These are phyloP conservation scores for Amorpha juglandis DNA, from an alignment of 2,888 invertebrate genomes.

Conservation along the genomic window DNA sequence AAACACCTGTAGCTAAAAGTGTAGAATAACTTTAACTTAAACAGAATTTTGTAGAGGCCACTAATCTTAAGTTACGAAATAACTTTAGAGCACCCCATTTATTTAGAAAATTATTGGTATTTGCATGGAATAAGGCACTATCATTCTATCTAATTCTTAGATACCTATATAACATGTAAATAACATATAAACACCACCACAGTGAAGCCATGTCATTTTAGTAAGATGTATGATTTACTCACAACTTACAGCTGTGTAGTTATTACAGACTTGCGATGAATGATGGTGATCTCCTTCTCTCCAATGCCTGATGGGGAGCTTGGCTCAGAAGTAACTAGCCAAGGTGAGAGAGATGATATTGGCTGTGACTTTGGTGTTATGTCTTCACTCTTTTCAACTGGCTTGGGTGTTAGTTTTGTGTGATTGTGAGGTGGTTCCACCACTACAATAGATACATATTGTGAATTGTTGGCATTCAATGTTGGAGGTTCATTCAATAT, in stretches of 20 bases:
- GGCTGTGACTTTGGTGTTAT: constrained; percentile 83
- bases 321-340: constrained; percentile 91
- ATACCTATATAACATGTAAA: constrained; percentile 7
- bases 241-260: constrained; percentile 88
- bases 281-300: constrained; percentile 87
- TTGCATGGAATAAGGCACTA: constrained; percentile 11
- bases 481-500: constrained; percentile 81
- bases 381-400: constrained; percentile 78
- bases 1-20: constrained; percentile 14
- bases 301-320: constrained; percentile 86
- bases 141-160: neutral
- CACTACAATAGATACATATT: constrained; percentile 80
- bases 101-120: constrained; percentile 6
- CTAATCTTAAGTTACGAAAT: constrained; percentile 47
- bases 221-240: neutral
- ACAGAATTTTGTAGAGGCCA: constrained; percentile 32
- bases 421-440: constrained; percentile 75
- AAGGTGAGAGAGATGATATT: constrained; percentile 90
- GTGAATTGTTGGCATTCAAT: constrained; percentile 71
- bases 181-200: neutral
- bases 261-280: constrained; percentile 93
- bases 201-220: neutral
- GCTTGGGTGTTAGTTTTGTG: constrained; percentile 72
- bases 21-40: constrained; percentile 1
- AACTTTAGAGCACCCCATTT: constrained; percentile 46